Base-by-base conservation (phyloP, 2,113 vertebrate genomes). In the Hoplias malabaricus region DNA sequence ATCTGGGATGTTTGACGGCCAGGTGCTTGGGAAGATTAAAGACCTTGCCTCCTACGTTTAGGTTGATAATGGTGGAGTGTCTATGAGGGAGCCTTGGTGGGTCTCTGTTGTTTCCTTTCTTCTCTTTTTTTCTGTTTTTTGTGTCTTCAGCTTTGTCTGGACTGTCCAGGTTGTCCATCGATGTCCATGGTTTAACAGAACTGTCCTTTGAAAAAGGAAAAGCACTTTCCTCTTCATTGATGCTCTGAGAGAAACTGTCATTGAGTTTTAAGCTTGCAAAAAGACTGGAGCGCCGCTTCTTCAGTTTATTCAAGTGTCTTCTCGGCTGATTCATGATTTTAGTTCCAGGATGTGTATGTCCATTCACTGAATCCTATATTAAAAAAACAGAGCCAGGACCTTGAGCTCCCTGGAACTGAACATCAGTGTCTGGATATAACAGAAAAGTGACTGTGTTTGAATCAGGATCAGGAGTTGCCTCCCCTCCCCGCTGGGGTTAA, bases 181-280 rank as follows among this genome's bases (percentile, higher is more conserved):
- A 96, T 5, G 89, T 92, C 95, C 95, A 96, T 2, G 84, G 86
- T 89, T 93, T 96, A 1, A 96, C 84, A 36, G 94, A 89, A 50
- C 92, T 92, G 69, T 92, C 93, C 79, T 95, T 92, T 0, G 93
- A 92, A 78, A 96, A 96, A 0, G 94, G 95, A 79, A 95, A 90
- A 57, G 87, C 78, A 13, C 2, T 0, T 0, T 89, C 91, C 31
- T 91, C 84, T 0, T 93, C 90, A 5, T 92, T 90, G 0, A 0
- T 69, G 0, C 86, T 92, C 14, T 73, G 84, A 1, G 86, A 82
- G 53, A 86, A 85, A 57, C 88, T 91, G 1, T 86, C 56, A 3
- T 94, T 90, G 0, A 92, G 89, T 83, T 93, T 95, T 78, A 95
- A 40, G 33, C 86, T 92, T 2, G 91, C 89, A 0, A 93, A 95